Evolutionary conservation across 2,888 invertebrate species (phyloP).

Genomic region (Luperina testacea): DNA sequence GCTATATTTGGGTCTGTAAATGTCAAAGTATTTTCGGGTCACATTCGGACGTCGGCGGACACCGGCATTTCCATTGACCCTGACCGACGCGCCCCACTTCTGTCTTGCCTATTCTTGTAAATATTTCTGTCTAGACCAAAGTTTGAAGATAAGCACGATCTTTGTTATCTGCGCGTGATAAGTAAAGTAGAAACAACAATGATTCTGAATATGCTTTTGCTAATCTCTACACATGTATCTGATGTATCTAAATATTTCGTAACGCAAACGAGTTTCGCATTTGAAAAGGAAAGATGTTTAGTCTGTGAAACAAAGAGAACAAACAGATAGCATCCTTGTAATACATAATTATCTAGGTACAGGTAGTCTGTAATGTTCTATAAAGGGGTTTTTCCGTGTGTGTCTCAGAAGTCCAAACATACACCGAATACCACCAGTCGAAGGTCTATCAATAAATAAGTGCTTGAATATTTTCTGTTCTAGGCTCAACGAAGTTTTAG

Average conservation of each 20-base stretch:
- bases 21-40: constrained; percentile 46
- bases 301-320: constrained; percentile 47
- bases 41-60: constrained; percentile 38
- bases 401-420: background rate
- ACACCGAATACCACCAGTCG: constrained; percentile 9
- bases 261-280: constrained; percentile 41
- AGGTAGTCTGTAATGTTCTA: constrained; percentile 8
- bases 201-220: constrained; percentile 50
- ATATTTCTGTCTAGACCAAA: constrained; percentile 64
- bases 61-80: constrained; percentile 63
- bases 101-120: constrained; percentile 52
- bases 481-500: constrained; percentile 94
- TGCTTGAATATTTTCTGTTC: constrained; percentile 68
- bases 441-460: constrained; percentile 20
- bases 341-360: background rate
- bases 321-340: constrained; percentile 28
- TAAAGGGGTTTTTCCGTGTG: constrained; percentile 33
- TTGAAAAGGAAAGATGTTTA: constrained; percentile 42
- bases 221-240: constrained; percentile 42
- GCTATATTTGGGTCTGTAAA: constrained; percentile 16
- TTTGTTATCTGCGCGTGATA: constrained; percentile 59
- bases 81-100: constrained; percentile 67
- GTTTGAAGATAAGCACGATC: constrained; percentile 61
- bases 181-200: constrained; percentile 37
- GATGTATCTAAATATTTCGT: constrained; percentile 42